phyloP scores from a whole-genome alignment of 1,140 invertebrate genomes.

The Himalopsyche phryganea region DNA sequence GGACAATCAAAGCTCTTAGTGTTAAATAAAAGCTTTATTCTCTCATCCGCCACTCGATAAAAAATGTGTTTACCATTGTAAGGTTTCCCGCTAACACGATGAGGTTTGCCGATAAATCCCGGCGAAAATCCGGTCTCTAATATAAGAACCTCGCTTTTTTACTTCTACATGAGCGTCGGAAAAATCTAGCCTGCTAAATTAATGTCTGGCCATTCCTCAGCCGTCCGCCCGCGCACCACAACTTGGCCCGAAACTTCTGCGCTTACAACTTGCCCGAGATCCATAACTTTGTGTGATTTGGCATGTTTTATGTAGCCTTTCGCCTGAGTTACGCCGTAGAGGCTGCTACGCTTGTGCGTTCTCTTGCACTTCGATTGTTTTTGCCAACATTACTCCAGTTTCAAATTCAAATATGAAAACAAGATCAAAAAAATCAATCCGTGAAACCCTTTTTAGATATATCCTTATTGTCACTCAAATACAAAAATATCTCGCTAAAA shows the following conservation, averaged over 20 bases:
- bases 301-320: conserved; percentile 4
- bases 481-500: too few species aligned
- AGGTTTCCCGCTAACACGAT: conserved; percentile 28
- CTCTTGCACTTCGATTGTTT: too few species aligned
- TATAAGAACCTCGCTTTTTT: conserved; percentile 10
- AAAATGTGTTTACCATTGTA: conserved; percentile 33
- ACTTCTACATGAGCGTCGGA: conserved; percentile 16
- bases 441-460: too few species aligned
- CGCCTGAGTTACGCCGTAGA: conserved; percentile 1
- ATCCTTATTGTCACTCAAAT: too few species aligned
- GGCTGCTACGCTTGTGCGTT: too few species aligned
- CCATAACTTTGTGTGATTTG: conserved; percentile 7
- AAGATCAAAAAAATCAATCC: too few species aligned
- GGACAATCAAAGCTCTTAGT: conserved; percentile 26
- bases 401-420: too few species aligned
- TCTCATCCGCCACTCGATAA: conserved; percentile 21
- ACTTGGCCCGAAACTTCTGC: conserved; percentile 1
- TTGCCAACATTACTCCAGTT: too few species aligned
- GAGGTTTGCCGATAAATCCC: conserved; percentile 31
- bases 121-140: conserved; percentile 18
- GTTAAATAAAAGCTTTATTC: conserved; percentile 28
- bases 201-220: conserved; percentile 30
- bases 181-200: conserved; percentile 29
- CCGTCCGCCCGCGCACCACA: conserved; percentile 13
- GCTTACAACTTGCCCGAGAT: not conserved